Evolutionary conservation across 1,140 invertebrate genomes (phyloP), one percentile per base, ranked within the genome.

Genomic region (Epicauta chinensis): DNA sequence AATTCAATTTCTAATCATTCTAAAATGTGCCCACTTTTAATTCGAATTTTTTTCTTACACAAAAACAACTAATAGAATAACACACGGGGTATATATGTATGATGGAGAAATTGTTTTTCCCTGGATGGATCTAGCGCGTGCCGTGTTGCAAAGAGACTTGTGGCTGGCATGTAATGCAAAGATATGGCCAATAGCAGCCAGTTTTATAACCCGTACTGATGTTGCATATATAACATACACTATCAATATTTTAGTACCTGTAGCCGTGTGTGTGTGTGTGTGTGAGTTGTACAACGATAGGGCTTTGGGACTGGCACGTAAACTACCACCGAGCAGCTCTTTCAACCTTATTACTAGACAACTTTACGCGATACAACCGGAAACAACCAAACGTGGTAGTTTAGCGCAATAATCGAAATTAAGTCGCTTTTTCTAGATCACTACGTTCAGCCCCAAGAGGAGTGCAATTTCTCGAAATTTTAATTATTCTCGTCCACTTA

Each of bases 121-220:
- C 59, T 38, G 45, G 62, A 53, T 50, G 67, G 65, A 68, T 65
- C 58, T 47, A 56, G 61, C 58, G 62, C 62, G 65, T 61, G 60
- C 58, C 59, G 43, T 52, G 51, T 48, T 48, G 61, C 49, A 49
- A 47, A 47, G 45, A 47, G 45, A 47, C 45, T 38, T 49, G 37
- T 35, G 46, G 46, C 46, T 49, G 45, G 51, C 52, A 55, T 57
- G 66, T 70, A 70, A 70, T 66, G 62, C 63, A 69, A 68, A 70
- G 68, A 70, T 70, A 70, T 70, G 68, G 68, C 68, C 66, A 69
- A 70, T 70, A 68, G 60, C 56, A 61, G 63, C 58, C 60, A 65
- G 67, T 70, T 70, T 70, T 70, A 70, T 70, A 70, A 62, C 68
- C 64, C 51, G 59, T 70, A 70, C 68, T 67, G 66, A 64, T 70